These are phyloP conservation scores for Shargacucullia verbasci DNA, from an alignment of 2,888 invertebrate species.

Conservation along the genomic window DNA sequence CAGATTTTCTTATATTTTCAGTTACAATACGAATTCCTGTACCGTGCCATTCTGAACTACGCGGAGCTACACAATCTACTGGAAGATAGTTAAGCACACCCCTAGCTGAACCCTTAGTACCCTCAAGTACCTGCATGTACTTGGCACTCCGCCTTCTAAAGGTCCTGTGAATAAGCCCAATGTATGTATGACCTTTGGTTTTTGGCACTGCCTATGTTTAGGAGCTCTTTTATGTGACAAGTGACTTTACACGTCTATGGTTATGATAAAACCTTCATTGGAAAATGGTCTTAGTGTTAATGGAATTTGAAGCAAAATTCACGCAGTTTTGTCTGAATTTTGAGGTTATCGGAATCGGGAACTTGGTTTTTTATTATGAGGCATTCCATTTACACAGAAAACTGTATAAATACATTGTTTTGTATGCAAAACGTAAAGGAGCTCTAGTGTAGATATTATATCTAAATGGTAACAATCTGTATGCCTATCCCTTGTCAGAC, in stretches of 20 bases:
- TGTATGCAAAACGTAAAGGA: conserved; percentile 19
- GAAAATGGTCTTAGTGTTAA: not conserved
- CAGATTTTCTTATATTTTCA: conserved; percentile 82
- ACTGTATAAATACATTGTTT: not conserved
- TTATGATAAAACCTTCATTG: not conserved
- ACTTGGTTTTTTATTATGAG: not conserved
- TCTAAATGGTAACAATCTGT: conserved; percentile 30
- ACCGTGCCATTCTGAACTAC: conserved; percentile 97
- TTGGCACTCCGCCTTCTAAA: conserved; percentile 50
- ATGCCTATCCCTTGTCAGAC: conserved; percentile 49
- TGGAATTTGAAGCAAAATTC: not conserved
- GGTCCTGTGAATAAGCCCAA: conserved; percentile 50
- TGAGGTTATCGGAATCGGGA: conserved; percentile 20
- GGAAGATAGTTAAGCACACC: conserved; percentile 86
- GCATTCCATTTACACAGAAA: not conserved
- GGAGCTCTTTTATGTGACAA: conserved; percentile 47
- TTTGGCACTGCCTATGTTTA: conserved; percentile 25
- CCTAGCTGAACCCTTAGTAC: conserved; percentile 29
- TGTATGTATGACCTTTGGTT: conserved; percentile 29
- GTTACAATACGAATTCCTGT: conserved; percentile 97
- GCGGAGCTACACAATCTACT: conserved; percentile 95
- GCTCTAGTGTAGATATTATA: conserved; percentile 48
- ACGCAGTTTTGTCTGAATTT: not conserved
- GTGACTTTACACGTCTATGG: conserved; percentile 2
- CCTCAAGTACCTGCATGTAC: conserved; percentile 19